Conservation (phyloP, 2,797 vertebrate species). For the Acestrorhynchus altus region DNA sequence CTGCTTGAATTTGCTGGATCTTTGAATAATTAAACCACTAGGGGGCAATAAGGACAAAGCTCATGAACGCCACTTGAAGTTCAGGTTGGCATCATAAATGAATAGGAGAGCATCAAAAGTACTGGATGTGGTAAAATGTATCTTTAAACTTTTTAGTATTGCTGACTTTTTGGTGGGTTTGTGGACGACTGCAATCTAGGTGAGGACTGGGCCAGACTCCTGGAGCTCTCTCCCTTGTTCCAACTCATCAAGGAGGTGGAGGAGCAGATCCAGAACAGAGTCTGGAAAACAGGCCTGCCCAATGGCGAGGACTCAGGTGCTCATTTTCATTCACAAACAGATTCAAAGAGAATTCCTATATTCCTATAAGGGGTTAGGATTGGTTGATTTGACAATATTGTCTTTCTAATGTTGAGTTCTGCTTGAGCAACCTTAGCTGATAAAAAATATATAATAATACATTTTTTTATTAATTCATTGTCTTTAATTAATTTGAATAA, state of each 20-base stretch:
- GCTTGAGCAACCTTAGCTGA: no score
- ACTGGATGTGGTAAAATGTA: neutral
- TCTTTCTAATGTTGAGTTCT: no score
- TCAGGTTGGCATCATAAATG: neutral
- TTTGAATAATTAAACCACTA: conserved; percentile 16
- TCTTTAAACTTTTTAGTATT: neutral
- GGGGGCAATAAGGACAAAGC: conserved; percentile 28
- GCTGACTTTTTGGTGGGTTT: neutral
- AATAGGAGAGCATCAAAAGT: neutral
- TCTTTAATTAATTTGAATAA: no score
- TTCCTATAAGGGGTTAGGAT: no score
- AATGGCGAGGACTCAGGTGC: conserved; percentile 54
- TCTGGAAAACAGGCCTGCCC: conserved; percentile 65
- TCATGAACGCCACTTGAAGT: neutral
- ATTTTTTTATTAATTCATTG: no score
- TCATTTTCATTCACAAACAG: neutral
- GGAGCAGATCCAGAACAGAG: conserved; percentile 66
- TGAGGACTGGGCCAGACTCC: conserved; percentile 71
- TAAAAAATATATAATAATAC: no score
- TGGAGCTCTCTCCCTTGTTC: conserved; percentile 75
- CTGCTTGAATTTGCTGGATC: neutral
- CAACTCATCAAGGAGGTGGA: conserved; percentile 74
- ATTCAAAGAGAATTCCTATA: neutral
- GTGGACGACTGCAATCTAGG: conserved; percentile 58
- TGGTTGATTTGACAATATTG: no score